These are phyloP conservation scores for Ochlodes sylvanus DNA, from an alignment of 2,888 invertebrate species.

Conservation along the genomic window DNA sequence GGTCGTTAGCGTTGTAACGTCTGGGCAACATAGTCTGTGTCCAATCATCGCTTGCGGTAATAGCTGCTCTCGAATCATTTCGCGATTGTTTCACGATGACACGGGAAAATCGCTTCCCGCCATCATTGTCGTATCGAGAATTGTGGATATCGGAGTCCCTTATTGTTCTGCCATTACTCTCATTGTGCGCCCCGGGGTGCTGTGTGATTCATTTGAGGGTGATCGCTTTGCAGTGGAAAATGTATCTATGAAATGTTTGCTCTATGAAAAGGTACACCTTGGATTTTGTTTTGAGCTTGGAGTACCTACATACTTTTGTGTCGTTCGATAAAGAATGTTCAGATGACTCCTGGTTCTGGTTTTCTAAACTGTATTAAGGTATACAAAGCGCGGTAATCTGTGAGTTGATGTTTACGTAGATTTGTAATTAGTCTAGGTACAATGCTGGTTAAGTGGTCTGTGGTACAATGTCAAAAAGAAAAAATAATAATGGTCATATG, in stretches of 20 bases:
- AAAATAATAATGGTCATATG: too few species aligned
- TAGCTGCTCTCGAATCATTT: slow-evolving; percentile 69
- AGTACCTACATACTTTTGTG: background rate
- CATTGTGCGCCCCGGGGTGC: slow-evolving; percentile 26
- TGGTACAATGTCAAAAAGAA: too few species aligned
- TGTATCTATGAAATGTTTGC: slow-evolving; percentile 10
- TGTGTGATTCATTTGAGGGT: slow-evolving; percentile 30
- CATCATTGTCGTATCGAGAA: slow-evolving; percentile 32
- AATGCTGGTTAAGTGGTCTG: too few species aligned
- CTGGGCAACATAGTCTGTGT: slow-evolving; percentile 47
- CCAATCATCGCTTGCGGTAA: slow-evolving; percentile 66
- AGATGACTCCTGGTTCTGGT: too few species aligned
- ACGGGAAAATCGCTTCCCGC: slow-evolving; percentile 11
- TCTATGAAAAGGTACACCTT: background rate
- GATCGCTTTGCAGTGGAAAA: slow-evolving; percentile 13
- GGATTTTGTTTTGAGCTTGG: background rate
- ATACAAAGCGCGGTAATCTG: too few species aligned
- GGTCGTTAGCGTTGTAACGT: background rate
- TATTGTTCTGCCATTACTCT: slow-evolving; percentile 32
- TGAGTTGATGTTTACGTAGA: too few species aligned
- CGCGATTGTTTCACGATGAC: slow-evolving; percentile 62
- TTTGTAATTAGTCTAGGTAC: too few species aligned
- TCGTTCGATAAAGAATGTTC: background rate
- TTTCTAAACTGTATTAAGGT: too few species aligned
- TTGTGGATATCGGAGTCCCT: slow-evolving; percentile 33